Conservation (phyloP, 2,113 vertebrate species). For the Syrrhaptes paradoxus region DNA sequence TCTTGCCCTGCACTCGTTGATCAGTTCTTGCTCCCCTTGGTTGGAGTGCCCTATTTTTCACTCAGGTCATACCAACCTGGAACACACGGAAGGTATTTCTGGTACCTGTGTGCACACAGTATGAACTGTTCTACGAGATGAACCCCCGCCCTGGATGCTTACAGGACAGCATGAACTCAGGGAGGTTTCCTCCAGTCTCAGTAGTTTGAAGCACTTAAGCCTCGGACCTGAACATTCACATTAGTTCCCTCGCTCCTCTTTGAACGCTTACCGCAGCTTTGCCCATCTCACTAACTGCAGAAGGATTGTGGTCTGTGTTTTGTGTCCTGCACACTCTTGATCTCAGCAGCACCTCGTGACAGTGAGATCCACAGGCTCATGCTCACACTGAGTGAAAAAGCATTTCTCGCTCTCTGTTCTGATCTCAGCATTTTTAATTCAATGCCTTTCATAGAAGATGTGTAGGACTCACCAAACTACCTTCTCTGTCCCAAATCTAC, state of each 20-base stretch:
- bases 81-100: background rate
- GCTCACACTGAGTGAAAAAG: background rate
- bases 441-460: background rate
- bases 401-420: background rate
- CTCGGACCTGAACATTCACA: background rate
- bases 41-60: background rate
- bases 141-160: background rate
- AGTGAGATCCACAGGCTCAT: background rate
- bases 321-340: background rate
- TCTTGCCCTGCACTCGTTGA: fast-evolving
- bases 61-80: background rate
- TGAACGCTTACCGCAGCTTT: background rate
- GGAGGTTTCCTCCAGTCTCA: background rate
- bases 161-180: background rate
- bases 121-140: background rate
- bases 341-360: background rate
- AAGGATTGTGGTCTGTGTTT: background rate
- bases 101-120: background rate
- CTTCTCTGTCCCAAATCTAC: background rate
- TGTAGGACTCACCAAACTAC: background rate
- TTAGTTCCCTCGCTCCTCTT: background rate
- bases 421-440: background rate
- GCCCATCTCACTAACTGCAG: background rate
- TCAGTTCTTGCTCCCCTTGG: background rate
- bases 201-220: background rate